Base-by-base conservation (phyloP, 1,140 invertebrate genomes). In the Trichomalopsis sarcophagae region DNA sequence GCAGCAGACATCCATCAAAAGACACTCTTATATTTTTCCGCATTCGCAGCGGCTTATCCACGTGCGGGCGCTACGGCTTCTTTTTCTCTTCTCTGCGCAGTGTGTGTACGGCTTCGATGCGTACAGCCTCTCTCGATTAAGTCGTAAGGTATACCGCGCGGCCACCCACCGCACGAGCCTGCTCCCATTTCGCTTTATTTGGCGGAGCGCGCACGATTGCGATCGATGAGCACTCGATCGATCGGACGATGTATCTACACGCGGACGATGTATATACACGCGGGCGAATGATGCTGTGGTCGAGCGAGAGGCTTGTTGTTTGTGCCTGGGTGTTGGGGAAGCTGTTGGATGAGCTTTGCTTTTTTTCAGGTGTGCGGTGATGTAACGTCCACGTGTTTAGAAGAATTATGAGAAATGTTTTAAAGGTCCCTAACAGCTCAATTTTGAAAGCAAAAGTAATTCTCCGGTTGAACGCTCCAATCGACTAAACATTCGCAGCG, bases 121-220 rank as follows among this genome's bases (percentile, higher is more conserved):
- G 14, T 66, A 44, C 40, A 44, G 62, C 62, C 62, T 17, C 27
- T 11, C 68, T 21, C 33, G 73, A 75, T 75, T 75, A 44, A 75
- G 30, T 75, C 73, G 73, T 75, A 75, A 36, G 40, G 33, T 17
- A 33, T 74, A 23, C 71, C 11, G n/a, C 66, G n/a, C 11, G 66
- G 66, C 11, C 73, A 44, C 33, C 73, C 73, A 75, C 33, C 74
- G 40, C 21, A n/a, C 40, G 74, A 10, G 21, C 6, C n/a, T 50
- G 50, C 50, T 33, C 50, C 76, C 27, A 78, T 62, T 78, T 78
- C 17, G n/a, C 74, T 76, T 76, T 76, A 76, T 76, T 76, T 76
- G 74, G 74, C 44, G 36, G 40, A 40, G 6, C n/a, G 11, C 71
- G 27, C 13, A 6, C 33, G 27, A 27, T 36, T 4, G 33, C 33